Base-by-base conservation (phyloP, 2,797 vertebrate species). In the Ficedula albicollis region DNA sequence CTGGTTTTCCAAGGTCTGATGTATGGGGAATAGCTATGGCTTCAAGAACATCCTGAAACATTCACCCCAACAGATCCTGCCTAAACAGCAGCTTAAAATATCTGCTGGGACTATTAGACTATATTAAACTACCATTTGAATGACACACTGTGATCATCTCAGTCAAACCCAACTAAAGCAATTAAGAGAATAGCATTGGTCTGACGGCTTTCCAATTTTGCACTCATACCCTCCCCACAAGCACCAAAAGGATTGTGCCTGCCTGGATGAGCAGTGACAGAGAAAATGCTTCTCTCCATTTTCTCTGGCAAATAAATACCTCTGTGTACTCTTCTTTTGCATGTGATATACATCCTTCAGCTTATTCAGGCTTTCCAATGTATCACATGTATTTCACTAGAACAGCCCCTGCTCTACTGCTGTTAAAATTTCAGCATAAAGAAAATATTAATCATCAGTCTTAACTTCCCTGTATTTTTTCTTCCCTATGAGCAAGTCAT, bases 401-500 rank as follows among this genome's bases (percentile, higher is more conserved):
- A 62, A 13, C 21, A 84, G 34, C 13, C 43, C 16, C 46, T 59
- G n/a, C 43, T 86, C 30, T 70, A 34, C 39, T 27, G 21, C n/a
- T 90, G 72, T 78, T 55, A 72, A 75, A 83, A 69, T 56, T 78
- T 58, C 62, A 84, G 11, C 15, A 48, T 75, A 66, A 93, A 89
- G 72, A 95, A 91, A 89, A 83, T 0, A 1, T 78, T 85, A 75
- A 73, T 88, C 62, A 68, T 68, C 32, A 44, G 29, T 84, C 51
- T 72, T 59, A 91, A 78, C 48, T 81, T 95, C 86, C 64, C 87
- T 56, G 56, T 44, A 74, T 89, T 75, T 92, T 90, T 90, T 93
- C 75, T 85, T 78, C 87, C 43, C 44, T 73, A 30, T 94, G 91
- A 86, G 48, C 56, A 78, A 85, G 80, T 66, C 74, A 72, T 95